Evolutionary conservation across 1,140 invertebrate genomes (phyloP).

Genomic region (Lucilia cuprina): DNA sequence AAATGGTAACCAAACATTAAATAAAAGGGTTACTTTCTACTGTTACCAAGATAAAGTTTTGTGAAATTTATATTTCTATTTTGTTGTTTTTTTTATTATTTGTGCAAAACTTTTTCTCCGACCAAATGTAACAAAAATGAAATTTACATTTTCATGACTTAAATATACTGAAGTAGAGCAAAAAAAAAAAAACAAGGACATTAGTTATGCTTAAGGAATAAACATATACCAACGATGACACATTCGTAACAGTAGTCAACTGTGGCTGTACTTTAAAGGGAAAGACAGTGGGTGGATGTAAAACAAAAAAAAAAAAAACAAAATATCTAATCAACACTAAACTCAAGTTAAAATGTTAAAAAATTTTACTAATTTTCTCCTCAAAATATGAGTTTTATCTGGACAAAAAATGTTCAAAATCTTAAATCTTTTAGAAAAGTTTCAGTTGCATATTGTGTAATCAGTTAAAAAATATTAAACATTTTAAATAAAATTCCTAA

Average conservation of each 20-base stretch:
- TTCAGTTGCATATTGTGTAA: too few species aligned
- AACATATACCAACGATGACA: not conserved
- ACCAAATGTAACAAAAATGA: not conserved
- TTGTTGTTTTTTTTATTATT: not conserved
- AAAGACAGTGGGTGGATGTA: not conserved
- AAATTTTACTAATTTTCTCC: too few species aligned
- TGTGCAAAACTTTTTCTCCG: not conserved
- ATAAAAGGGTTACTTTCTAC: not conserved
- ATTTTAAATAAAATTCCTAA: not conserved
- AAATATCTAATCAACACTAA: too few species aligned
- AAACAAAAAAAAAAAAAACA: too few species aligned
- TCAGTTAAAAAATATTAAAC: not conserved
- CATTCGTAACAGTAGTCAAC: not conserved
- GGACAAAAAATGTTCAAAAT: too few species aligned
- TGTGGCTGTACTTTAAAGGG: not conserved
- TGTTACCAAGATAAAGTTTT: conserved; percentile 11
- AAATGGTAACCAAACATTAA: not conserved
- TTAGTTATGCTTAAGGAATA: conserved; percentile 12
- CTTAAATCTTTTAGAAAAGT: too few species aligned
- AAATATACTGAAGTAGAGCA: not conserved
- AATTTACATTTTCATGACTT: not conserved
- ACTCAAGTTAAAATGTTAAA: too few species aligned
- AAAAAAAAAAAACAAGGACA: not conserved
- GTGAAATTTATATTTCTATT: not conserved
- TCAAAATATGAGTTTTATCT: too few species aligned